phyloP scores from a whole-genome alignment of 2,113 vertebrate genomes.

The Lanius ludovicianus region DNA sequence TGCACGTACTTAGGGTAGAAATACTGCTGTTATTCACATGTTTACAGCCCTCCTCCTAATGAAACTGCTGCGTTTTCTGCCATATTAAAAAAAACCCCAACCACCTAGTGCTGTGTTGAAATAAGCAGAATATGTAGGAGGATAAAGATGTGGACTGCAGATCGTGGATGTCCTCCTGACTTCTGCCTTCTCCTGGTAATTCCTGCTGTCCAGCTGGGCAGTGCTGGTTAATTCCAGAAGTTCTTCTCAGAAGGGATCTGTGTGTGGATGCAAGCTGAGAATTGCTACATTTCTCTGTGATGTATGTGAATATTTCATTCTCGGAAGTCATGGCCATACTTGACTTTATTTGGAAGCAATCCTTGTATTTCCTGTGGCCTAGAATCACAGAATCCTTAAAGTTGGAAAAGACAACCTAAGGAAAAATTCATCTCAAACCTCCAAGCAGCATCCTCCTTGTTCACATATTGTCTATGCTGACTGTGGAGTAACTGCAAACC shows the following conservation, averaged over 20 bases:
- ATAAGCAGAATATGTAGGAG: background rate
- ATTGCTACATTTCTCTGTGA: background rate
- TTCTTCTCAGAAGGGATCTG: background rate
- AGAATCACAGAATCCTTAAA: background rate
- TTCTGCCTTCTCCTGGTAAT: background rate
- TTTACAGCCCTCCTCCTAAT: background rate
- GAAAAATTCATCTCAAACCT: background rate
- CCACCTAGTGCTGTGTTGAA: background rate
- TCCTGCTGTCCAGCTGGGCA: background rate
- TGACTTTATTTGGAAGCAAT: background rate
- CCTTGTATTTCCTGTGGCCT: background rate
- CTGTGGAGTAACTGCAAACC: background rate
- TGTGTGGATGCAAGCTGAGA: background rate
- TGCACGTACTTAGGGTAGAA: background rate
- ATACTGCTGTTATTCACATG: background rate
- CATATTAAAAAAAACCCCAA: background rate
- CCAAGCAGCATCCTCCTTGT: background rate
- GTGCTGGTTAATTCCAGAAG: background rate
- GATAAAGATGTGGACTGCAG: background rate
- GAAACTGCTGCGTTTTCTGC: background rate
- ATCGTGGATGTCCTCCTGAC: rapidly evolving
- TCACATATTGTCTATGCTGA: rapidly evolving
- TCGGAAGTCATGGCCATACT: rapidly evolving
- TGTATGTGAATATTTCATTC: background rate
- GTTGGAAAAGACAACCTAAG: background rate